A percentile compares a stretch with the other conserved stretches of the same genome.
Conservation (phyloP, 2,113 vertebrate genomes). For the Laticauda colubrina region DNA sequence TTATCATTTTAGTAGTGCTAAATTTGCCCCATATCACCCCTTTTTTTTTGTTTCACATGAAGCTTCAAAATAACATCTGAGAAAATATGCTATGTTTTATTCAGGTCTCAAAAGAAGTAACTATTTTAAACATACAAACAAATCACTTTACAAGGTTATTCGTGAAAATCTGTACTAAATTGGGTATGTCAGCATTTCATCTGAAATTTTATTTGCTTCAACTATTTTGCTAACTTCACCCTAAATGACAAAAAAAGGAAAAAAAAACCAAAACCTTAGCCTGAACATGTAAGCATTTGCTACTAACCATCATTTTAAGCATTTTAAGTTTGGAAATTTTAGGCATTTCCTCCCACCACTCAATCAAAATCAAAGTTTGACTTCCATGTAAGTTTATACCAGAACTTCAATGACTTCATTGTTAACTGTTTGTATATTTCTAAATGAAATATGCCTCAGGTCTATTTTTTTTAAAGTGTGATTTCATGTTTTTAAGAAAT, state of each 20-base stretch:
- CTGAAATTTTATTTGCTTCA: not conserved
- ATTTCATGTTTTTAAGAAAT: slow-evolving; percentile 27
- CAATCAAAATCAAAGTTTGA: slow-evolving; percentile 2
- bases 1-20: not conserved
- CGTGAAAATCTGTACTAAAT: not conserved
- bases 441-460: not conserved
- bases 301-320: not conserved
- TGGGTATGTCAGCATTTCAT: not conserved
- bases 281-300: not conserved
- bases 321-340: not conserved
- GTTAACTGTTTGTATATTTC: slow-evolving; percentile 8
- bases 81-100: not conserved
- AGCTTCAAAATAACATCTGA: not conserved
- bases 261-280: not conserved
- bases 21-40: not conserved
- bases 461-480: slow-evolving; percentile 39
- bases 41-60: not conserved
- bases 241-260: not conserved
- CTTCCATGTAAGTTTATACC: not conserved
- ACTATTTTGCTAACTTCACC: not conserved
- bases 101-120: not conserved
- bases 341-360: not conserved
- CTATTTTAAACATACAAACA: not conserved
- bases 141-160: not conserved
- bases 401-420: not conserved